phyloP scores from a whole-genome alignment of 2,797 vertebrate genomes.

The Decapterus maruadsi region DNA sequence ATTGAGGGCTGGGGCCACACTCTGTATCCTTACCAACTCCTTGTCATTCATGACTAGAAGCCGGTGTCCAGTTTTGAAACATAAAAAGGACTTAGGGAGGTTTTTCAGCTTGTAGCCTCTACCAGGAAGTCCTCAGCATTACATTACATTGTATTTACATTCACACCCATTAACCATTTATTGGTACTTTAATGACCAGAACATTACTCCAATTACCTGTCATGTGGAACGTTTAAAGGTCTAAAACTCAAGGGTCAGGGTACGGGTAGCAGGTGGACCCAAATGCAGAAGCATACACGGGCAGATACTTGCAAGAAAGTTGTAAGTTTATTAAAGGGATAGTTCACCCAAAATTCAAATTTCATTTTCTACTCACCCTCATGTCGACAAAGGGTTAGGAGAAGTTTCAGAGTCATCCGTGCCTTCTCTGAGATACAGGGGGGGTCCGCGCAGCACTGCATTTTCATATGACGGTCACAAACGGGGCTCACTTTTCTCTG shows the following conservation, averaged over 20 bases:
- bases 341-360: no score
- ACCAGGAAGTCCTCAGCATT: neutral
- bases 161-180: neutral
- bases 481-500: no score
- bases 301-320: no score
- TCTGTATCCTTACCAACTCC: conserved; percentile 43
- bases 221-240: neutral
- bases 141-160: neutral
- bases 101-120: conserved; percentile 15
- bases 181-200: neutral
- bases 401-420: no score
- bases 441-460: no score
- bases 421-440: no score
- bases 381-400: no score
- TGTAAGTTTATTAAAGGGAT: no score
- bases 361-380: no score
- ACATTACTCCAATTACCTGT: neutral
- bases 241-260: neutral
- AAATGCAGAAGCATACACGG: no score
- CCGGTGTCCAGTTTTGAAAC: conserved; percentile 51
- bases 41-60: conserved; percentile 50
- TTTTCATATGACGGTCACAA: no score
- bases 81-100: conserved; percentile 23
- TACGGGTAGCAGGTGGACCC: no score
- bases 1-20: conserved; percentile 56